Base-by-base conservation (phyloP, 1,140 invertebrate species). In the Ceratina calcarata region DNA sequence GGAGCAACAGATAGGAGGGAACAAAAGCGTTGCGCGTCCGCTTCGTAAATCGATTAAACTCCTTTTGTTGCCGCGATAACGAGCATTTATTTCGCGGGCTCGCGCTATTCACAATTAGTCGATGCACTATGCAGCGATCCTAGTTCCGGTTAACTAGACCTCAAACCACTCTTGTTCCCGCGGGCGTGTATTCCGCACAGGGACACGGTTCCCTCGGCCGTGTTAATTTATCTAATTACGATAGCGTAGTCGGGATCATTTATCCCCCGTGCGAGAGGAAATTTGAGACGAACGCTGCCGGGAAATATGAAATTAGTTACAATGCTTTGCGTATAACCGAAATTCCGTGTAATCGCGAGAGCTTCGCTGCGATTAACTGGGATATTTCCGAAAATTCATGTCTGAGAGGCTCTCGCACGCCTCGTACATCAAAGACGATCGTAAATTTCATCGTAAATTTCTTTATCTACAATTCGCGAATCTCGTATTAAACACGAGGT, bases 151-250 rank as follows among this genome's bases (percentile, higher is more conserved):
- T 82, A 86, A 82, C 80, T 82, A 82, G 67, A 82, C 53, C 73
- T 86, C 79, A 58, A 83, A 83, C 68, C 68, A 37, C 74, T 79
- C 67, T 78, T 67, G 77, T 85, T 78, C 74, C 24, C 58, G 27
- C 27, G n/a, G 51, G 22, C 18, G 10, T 22, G 55, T 69, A 12
- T 68, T 74, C 18, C 67, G 22, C 84, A 37, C 61, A 68, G 61
- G 58, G 55, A 70, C 81, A 76, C 58, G 49, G n/a, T 18, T 71
- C 68, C 62, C 69, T 84, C 72, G 53, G 68, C 76, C 78, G 78
- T 82, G 78, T 87, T 86, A 87, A 87, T 86, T 86, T 83, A 86
- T 81, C 69, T 85, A 86, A 86, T 87, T 86, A 84, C 79, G 62
- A 78, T 83, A 84, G 83, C 69, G 32, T 37, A 78, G 69, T 78